phyloP scores from a whole-genome alignment of 2,888 invertebrate species.

The Brassicogethes aeneus region DNA sequence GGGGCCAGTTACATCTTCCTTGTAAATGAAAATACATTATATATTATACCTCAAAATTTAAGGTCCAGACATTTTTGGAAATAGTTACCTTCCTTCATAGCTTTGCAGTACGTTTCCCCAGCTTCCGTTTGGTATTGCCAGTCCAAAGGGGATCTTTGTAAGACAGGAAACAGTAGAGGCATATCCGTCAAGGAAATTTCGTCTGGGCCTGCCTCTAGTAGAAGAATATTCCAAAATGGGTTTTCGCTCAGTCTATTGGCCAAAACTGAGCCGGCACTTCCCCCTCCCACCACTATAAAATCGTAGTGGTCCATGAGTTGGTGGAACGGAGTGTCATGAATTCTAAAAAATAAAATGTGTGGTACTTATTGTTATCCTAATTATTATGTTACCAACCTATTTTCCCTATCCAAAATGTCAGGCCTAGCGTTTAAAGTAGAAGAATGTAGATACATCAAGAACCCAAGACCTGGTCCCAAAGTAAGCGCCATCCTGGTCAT shows the following conservation, averaged over 20 bases:
- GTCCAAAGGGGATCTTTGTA: constrained; percentile 67
- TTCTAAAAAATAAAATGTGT: too few relatives aligned
- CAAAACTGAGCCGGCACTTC: constrained; percentile 72
- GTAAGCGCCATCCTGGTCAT: constrained; percentile 56
- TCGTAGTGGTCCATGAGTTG: constrained; percentile 58
- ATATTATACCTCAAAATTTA: too few relatives aligned
- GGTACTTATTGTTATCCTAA: too few relatives aligned
- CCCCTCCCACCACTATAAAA: constrained; percentile 73
- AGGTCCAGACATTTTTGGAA: too few relatives aligned
- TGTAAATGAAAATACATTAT: not conserved
- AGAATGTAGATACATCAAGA: constrained; percentile 55
- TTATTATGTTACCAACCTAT: constrained; percentile 24
- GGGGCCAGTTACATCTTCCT: constrained; percentile 61
- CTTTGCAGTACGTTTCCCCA: constrained; percentile 57
- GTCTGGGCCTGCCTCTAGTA: constrained; percentile 62
- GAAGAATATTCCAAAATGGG: constrained; percentile 57
- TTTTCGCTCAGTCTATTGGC: constrained; percentile 68
- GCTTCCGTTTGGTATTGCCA: constrained; percentile 74
- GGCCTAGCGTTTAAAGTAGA: constrained; percentile 55
- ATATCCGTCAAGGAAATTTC: constrained; percentile 58
- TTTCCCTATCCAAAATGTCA: constrained; percentile 60
- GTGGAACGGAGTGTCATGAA: constrained; percentile 46
- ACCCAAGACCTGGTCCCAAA: constrained; percentile 55
- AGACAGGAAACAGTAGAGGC: constrained; percentile 59
- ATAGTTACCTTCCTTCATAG: constrained; percentile 53